phyloP scores from a whole-genome alignment of 23 tunicate species.

The Botrylloides violaceus region DNA sequence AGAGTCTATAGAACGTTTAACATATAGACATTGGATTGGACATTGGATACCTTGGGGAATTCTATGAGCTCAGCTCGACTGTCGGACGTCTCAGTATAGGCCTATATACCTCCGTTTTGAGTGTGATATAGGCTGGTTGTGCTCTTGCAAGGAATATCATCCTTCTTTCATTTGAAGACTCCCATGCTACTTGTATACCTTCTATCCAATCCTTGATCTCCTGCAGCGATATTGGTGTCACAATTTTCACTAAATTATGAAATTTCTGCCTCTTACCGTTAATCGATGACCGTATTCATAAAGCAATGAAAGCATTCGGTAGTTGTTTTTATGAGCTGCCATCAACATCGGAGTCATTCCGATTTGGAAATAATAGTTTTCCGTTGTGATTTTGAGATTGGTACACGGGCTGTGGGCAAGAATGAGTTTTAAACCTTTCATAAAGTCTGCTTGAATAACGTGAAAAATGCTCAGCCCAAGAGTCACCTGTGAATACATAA shows the following conservation, averaged over 20 bases:
- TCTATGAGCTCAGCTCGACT: too few relatives aligned
- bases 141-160: constrained; percentile 54
- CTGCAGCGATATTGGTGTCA: constrained; percentile 23
- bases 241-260: too few relatives aligned
- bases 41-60: too few relatives aligned
- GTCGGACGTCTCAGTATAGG: too few relatives aligned
- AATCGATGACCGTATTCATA: constrained; percentile 47
- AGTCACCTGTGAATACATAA: constrained; percentile 42
- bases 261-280: constrained; percentile 18
- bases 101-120: constrained; percentile 56
- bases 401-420: constrained; percentile 18
- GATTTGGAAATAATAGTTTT: constrained; percentile 37
- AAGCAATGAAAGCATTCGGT: constrained; percentile 66
- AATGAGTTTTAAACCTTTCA: constrained; percentile 69
- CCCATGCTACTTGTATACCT: constrained; percentile 56
- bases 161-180: constrained; percentile 62
- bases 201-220: constrained; percentile 55
- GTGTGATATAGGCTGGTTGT: constrained; percentile 72
- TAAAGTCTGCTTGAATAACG: constrained; percentile 49
- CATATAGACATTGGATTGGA: too few relatives aligned
- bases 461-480: constrained; percentile 41
- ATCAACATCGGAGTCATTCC: constrained; percentile 77
- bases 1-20: too few relatives aligned
- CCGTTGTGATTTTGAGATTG: background rate
- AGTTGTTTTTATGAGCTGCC: constrained; percentile 84